Percentiles rank a stretch among this genome's conserved stretches.
Conservation (phyloP, 1,140 invertebrate species). For the Hylaeus anthracinus region DNA sequence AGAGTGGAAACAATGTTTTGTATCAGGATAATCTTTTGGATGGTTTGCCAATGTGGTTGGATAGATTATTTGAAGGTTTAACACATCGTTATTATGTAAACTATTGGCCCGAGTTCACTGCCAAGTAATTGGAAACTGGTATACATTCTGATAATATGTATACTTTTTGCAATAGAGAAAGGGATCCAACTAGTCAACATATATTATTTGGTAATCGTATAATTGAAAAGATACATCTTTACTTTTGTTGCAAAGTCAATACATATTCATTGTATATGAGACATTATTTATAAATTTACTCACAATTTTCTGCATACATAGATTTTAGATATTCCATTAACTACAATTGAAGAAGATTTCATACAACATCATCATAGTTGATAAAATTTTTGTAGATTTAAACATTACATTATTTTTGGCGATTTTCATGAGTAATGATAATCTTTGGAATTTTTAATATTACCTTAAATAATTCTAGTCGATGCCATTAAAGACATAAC, state of each 20-base stretch:
- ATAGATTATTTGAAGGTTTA: slow-evolving; percentile 96
- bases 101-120: slow-evolving; percentile 96
- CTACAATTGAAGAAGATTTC: slow-evolving; percentile 30
- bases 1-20: slow-evolving; percentile 73
- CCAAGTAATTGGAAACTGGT: slow-evolving; percentile 79
- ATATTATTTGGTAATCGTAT: slow-evolving; percentile 32
- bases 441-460: slow-evolving; percentile 46
- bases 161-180: slow-evolving; percentile 47
- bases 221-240: slow-evolving; percentile 40
- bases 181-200: slow-evolving; percentile 57
- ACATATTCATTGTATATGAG: slow-evolving; percentile 50
- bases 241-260: slow-evolving; percentile 41
- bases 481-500: slow-evolving; percentile 56
- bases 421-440: slow-evolving; percentile 28
- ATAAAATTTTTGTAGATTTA: slow-evolving; percentile 37
- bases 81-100: slow-evolving; percentile 97
- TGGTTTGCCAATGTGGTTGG: slow-evolving; percentile 97
- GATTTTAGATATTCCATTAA: slow-evolving; percentile 48
- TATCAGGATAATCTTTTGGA: slow-evolving; percentile 91
- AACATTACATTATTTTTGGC: slow-evolving; percentile 43
- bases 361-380: slow-evolving; percentile 24
- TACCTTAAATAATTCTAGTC: slow-evolving; percentile 57
- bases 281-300: slow-evolving; percentile 41
- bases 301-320: slow-evolving; percentile 43
- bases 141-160: slow-evolving; percentile 33